A percentile compares a stretch with the other conserved stretches of the same genome.
Evolutionary conservation across 1,140 invertebrate genomes (phyloP).

Genomic region (Berghia stephanieae): DNA sequence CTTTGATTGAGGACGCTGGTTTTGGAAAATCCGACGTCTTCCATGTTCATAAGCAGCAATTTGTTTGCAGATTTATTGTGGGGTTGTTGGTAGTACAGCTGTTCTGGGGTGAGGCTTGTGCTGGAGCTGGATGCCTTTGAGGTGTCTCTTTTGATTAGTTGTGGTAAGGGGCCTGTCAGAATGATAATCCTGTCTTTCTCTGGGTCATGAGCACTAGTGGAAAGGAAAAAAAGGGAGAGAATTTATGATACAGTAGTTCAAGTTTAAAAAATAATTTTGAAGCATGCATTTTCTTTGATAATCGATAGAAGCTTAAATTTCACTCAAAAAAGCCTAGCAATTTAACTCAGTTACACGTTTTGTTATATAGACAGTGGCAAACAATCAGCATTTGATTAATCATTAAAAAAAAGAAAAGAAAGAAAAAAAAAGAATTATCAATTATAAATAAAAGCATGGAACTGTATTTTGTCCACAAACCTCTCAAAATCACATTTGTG

Average conservation of each 20-base stretch:
- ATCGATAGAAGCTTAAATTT: too few species aligned
- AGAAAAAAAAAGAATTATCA: too few species aligned
- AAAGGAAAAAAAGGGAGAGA: slow-evolving; percentile 29
- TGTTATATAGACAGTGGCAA: too few species aligned
- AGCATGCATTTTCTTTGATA: too few species aligned
- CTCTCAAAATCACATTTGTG: too few species aligned
- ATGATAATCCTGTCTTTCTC: slow-evolving; percentile 60
- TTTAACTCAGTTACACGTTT: too few species aligned
- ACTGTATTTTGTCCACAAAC: too few species aligned
- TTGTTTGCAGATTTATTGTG: not conserved
- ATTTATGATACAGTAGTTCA: not conserved
- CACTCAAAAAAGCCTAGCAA: too few species aligned
- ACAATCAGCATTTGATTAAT: too few species aligned
- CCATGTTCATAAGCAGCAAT: not conserved
- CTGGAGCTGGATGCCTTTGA: slow-evolving; percentile 27
- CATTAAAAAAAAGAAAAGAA: too few species aligned
- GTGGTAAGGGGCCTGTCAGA: slow-evolving; percentile 48
- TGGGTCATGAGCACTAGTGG: slow-evolving; percentile 65
- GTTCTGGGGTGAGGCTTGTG: not conserved
- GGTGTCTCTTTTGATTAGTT: slow-evolving; percentile 48
- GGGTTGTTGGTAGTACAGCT: not conserved
- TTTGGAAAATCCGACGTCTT: slow-evolving; percentile 53
- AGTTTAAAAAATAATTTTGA: too few species aligned
- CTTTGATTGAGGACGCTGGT: slow-evolving; percentile 59
- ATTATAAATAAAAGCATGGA: too few species aligned